Evolutionary conservation across 2,797 vertebrate genomes (phyloP), one percentile per base, ranked within the genome.

Genomic region (Lepus townsendii): DNA sequence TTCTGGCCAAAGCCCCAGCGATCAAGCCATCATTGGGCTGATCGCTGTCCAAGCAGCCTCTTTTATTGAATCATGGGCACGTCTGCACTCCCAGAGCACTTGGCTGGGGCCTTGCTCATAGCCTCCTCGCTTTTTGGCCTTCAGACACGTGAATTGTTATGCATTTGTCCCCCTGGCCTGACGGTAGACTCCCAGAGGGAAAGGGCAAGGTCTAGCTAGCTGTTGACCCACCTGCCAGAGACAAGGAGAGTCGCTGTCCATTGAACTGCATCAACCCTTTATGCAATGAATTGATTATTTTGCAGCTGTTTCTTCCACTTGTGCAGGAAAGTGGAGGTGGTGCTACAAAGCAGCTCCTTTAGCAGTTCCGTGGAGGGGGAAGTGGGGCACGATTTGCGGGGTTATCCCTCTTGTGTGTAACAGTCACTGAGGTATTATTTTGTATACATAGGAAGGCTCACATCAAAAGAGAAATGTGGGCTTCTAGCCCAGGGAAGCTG

Each of bases 1-100:
- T 95, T 96, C 71, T 94, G 47, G 78, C 62, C 78, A 90, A 82
- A 97, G 76, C 54, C 27, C 69, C 71, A 83, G 71, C 50, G 76
- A 95, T 66, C 60, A 90, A 95, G 60, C 72, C 35, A 32, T 91
- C 22, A 1, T 4, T 68, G 86, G 73, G 65, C 52, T 63, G 85
- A 79, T 87, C 63, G 57, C 76, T 83, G 10, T 26, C 42, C 83
- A 86, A 57, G 96, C 77, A 68, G 26, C 38, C 63, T 94, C 79
- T 86, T 65, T 88, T 83, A 84, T 83, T 77, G 71, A 85, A 94
- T 90, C 54, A 69, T 2, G 1, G 87, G 17, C 62, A 79, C 42
- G 2, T 38, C 83, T 65, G 11, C 7, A 7, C 35, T 75, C 73
- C 50, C 69, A 62, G 32, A 84, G 50, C 68, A 50, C 80, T 87